Percentiles rank a stretch among this genome's conserved stretches.
phyloP scores from a whole-genome alignment of 1,140 invertebrate genomes.

The Samia ricini region DNA sequence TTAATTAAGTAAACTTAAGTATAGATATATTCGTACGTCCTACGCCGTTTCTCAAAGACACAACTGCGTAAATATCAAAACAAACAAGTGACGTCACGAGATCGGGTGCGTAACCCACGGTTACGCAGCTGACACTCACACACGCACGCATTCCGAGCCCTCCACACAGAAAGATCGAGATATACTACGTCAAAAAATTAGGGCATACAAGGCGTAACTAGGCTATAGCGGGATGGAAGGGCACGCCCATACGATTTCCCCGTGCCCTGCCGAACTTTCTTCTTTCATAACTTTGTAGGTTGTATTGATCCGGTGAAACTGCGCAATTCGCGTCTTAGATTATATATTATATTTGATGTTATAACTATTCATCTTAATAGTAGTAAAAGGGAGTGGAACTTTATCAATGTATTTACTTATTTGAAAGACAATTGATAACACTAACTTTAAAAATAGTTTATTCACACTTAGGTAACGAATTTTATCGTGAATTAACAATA shows the following conservation, averaged over 20 bases:
- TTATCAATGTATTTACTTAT: background rate
- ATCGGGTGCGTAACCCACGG: constrained; percentile 8
- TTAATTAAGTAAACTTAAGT: background rate
- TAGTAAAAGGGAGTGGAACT: background rate
- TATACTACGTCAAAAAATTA: constrained; percentile 69
- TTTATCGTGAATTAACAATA: too few relatives aligned
- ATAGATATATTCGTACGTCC: background rate
- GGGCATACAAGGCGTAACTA: constrained; percentile 74
- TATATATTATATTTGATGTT: constrained; percentile 61
- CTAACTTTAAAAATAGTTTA: too few relatives aligned
- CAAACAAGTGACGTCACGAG: constrained; percentile 22
- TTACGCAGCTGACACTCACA: constrained; percentile 43
- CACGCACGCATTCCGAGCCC: constrained; percentile 22
- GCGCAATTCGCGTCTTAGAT: constrained; percentile 68
- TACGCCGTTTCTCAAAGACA: background rate
- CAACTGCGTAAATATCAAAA: constrained; percentile 21
- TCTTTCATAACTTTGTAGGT: constrained; percentile 75
- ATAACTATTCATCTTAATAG: constrained; percentile 34
- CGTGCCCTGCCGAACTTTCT: constrained; percentile 72
- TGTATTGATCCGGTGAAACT: constrained; percentile 74
- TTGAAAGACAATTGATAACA: too few relatives aligned
- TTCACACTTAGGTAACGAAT: too few relatives aligned
- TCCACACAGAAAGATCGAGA: constrained; percentile 15
- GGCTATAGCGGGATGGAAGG: constrained; percentile 65
- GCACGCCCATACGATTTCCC: constrained; percentile 61